These are phyloP conservation scores for Halichoerus grypus DNA, from an alignment of 2,113 vertebrate genomes.

Conservation along the genomic window DNA sequence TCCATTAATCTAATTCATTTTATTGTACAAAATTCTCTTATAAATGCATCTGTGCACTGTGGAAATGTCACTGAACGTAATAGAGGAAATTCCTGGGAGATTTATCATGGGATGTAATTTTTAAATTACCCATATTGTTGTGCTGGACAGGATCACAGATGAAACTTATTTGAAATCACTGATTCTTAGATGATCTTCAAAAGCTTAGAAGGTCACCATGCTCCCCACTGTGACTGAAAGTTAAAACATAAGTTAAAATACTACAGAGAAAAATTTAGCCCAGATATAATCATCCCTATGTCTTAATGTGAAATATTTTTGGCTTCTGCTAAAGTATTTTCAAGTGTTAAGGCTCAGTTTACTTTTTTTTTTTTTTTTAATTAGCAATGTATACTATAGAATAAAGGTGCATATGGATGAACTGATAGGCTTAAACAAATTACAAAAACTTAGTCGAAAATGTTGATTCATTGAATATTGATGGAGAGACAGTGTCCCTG, in stretches of 20 bases:
- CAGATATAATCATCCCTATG: neutral
- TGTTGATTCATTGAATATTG: neutral
- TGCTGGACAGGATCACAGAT: conserved; percentile 10
- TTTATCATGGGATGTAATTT: conserved; percentile 44
- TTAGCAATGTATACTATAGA: neutral
- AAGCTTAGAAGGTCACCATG: conserved; percentile 46
- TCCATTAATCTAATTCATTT: conserved; percentile 61
- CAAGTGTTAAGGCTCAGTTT: neutral
- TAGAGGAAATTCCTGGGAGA: conserved; percentile 40
- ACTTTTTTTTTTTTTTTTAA: neutral
- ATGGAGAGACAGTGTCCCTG: neutral
- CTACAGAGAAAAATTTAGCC: neutral
- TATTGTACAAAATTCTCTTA: conserved; percentile 36
- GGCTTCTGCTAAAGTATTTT: neutral
- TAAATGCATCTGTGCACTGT: conserved; percentile 25
- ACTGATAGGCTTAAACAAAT: neutral
- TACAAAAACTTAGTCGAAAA: neutral
- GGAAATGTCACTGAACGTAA: conserved; percentile 62
- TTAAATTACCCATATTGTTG: conserved; percentile 49
- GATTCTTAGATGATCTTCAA: conserved; percentile 48
- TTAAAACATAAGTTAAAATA: conserved; percentile 44
- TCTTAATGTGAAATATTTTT: neutral
- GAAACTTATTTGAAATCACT: conserved; percentile 46
- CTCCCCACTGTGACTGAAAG: neutral
- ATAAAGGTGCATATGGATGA: neutral